Evolutionary conservation across 1,140 invertebrate genomes (phyloP).

Genomic region (Sarcophaga bullata): DNA sequence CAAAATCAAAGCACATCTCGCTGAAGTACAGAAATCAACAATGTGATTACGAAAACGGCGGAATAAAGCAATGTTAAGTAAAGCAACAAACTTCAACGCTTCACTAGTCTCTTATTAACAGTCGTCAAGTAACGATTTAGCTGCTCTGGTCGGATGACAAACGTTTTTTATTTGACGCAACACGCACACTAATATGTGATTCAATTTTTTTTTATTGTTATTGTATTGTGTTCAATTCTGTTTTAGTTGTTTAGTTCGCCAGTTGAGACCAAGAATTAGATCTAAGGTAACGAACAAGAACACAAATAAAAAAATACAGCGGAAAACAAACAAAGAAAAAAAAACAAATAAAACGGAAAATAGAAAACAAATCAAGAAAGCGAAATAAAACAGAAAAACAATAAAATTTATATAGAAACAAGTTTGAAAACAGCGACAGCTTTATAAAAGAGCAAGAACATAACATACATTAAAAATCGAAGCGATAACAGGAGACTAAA

Average conservation of each 20-base stretch:
- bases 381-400: background rate
- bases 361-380: background rate
- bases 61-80: conserved; percentile 4
- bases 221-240: conserved; percentile 24
- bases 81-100: conserved; percentile 23
- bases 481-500: background rate
- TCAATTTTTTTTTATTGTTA: background rate
- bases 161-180: background rate
- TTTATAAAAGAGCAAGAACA: background rate
- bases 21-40: background rate
- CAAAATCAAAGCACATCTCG: conserved; percentile 2
- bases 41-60: background rate
- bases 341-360: conserved; percentile 6
- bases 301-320: background rate
- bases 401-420: background rate
- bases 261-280: conserved; percentile 13
- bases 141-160: conserved; percentile 12
- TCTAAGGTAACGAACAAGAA: conserved; percentile 9
- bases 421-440: background rate
- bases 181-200: background rate
- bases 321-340: background rate
- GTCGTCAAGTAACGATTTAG: conserved; percentile 26
- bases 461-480: background rate
- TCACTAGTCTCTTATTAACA: conserved; percentile 28
- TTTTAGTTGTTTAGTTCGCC: conserved; percentile 11